Evolutionary conservation across 2,113 vertebrate species (phyloP).

Genomic region (Osmerus mordax): DNA sequence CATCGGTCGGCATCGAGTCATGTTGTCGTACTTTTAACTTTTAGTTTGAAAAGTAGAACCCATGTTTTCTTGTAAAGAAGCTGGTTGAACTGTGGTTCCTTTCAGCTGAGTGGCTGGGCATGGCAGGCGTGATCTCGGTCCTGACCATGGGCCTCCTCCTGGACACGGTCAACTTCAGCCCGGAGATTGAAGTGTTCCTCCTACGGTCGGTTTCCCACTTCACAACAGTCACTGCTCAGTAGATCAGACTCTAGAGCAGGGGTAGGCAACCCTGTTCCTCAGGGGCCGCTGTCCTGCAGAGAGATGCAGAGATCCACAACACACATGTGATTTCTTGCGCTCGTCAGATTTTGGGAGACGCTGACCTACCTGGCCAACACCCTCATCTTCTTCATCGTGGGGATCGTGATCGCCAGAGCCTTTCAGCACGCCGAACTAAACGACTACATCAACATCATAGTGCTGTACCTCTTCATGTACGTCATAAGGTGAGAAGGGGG

Average conservation of each 20-base stretch:
- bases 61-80: too few relatives aligned
- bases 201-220: neutral
- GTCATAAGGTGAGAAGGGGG: slow-evolving; percentile 31
- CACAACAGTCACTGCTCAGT: neutral
- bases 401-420: slow-evolving; percentile 39
- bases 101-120: too few relatives aligned
- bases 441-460: slow-evolving; percentile 40
- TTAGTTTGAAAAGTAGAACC: too few relatives aligned
- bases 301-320: too few relatives aligned
- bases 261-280: too few relatives aligned
- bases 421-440: slow-evolving; percentile 24
- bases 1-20: too few relatives aligned
- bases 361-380: slow-evolving; percentile 45
- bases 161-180: slow-evolving; percentile 12
- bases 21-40: too few relatives aligned
- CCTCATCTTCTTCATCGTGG: slow-evolving; percentile 43
- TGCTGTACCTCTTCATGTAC: slow-evolving; percentile 38
- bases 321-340: neutral
- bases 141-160: slow-evolving; percentile 1
- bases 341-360: slow-evolving; percentile 48
- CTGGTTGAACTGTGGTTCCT: too few relatives aligned
- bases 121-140: neutral
- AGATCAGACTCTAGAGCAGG: too few relatives aligned
- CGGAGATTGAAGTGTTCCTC: slow-evolving; percentile 7
- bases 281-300: too few relatives aligned